These are phyloP conservation scores for Mycalesis mineus DNA, from an alignment of 2,888 invertebrate genomes.

Conservation along the genomic window DNA sequence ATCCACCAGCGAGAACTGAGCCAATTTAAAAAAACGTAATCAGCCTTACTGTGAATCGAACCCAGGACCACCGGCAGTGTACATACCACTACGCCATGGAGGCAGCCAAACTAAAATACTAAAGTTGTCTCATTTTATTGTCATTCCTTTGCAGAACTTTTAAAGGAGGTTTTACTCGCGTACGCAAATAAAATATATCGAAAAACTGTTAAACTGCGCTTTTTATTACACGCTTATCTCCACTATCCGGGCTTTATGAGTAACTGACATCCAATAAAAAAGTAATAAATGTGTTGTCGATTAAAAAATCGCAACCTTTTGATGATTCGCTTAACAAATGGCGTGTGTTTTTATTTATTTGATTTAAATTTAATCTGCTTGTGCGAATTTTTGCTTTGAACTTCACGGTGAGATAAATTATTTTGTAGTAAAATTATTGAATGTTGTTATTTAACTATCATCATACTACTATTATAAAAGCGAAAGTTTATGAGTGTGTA, in stretches of 20 bases:
- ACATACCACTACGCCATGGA: too few relatives aligned
- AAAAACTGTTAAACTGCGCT: conserved; percentile 26
- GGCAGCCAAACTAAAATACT: too few relatives aligned
- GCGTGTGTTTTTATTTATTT: neutral
- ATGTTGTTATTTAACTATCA: too few relatives aligned
- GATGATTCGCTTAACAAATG: conserved; percentile 2
- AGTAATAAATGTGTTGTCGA: conserved; percentile 22
- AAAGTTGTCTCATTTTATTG: neutral
- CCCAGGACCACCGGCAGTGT: too few relatives aligned
- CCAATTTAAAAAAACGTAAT: too few relatives aligned
- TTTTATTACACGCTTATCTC: conserved; percentile 27
- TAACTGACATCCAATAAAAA: conserved; percentile 25
- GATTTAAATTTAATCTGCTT: neutral
- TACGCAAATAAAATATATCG: conserved; percentile 26
- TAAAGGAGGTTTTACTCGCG: conserved; percentile 8
- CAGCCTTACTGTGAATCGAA: too few relatives aligned
- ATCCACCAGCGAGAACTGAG: too few relatives aligned
- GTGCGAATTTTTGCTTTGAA: neutral
- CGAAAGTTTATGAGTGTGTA: too few relatives aligned
- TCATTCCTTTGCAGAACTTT: conserved; percentile 4
- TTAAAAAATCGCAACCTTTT: conserved; percentile 18
- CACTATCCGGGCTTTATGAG: conserved; percentile 25
- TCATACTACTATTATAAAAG: too few relatives aligned
- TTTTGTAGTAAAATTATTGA: too few relatives aligned
- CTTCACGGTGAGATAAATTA: too few relatives aligned